Evolutionary conservation across 2,113 vertebrate species (phyloP).

Genomic region (Esox niger): DNA sequence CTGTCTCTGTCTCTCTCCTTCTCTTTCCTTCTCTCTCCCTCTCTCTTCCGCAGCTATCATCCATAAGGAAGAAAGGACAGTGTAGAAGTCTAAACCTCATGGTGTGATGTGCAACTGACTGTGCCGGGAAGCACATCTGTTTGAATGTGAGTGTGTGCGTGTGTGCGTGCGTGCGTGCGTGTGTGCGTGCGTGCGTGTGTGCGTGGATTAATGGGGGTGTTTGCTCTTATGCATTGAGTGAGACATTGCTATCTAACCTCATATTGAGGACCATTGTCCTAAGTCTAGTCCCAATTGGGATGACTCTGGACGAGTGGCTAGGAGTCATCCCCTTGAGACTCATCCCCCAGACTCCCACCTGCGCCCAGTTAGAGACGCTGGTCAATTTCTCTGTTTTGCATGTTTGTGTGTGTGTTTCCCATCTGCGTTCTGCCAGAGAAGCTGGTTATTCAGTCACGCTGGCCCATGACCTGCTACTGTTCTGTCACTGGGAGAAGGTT

Average conservation of each 20-base stretch:
- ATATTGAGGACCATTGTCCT: not conserved
- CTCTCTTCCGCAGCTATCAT: not conserved
- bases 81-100: not conserved
- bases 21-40: not conserved
- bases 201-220: too few relatives aligned
- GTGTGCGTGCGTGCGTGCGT: not conserved
- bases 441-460: constrained; percentile 19
- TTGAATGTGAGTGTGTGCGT: not conserved
- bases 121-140: constrained; percentile 9
- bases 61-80: not conserved
- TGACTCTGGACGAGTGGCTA: too few relatives aligned
- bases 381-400: too few relatives aligned
- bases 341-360: too few relatives aligned
- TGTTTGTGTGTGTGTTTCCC: too few relatives aligned
- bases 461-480: not conserved
- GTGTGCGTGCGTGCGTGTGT: not conserved
- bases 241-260: not conserved
- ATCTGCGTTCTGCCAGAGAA: constrained; percentile 11
- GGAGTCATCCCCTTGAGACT: too few relatives aligned
- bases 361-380: not conserved
- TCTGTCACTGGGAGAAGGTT: not conserved
- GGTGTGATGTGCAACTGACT: not conserved
- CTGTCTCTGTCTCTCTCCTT: not conserved
- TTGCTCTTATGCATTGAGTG: not conserved
- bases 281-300: too few relatives aligned